These are phyloP conservation scores for Pithys albifrons DNA, from an alignment of 2,113 vertebrate species.

Conservation along the genomic window DNA sequence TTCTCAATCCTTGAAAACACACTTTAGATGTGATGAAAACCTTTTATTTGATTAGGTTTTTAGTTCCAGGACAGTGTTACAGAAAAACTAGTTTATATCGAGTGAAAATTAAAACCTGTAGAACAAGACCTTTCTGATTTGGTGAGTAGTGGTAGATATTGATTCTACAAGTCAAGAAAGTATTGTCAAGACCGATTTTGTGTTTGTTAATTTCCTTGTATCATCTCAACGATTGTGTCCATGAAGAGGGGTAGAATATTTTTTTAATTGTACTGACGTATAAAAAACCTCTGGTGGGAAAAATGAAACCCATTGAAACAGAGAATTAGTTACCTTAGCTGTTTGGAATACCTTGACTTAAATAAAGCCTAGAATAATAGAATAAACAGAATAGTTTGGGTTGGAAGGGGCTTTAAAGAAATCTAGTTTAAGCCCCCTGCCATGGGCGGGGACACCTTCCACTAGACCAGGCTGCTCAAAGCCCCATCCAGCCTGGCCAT, in stretches of 20 bases:
- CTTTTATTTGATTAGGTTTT: background rate
- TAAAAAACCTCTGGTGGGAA: background rate
- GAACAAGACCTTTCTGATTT: background rate
- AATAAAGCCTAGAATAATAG: background rate
- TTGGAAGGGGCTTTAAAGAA: background rate
- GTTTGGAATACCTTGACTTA: background rate
- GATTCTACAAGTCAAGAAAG: background rate
- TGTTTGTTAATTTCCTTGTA: background rate
- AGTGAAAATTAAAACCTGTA: background rate
- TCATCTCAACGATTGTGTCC: background rate
- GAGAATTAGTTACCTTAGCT: background rate
- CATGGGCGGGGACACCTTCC: background rate
- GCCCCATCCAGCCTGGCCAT: background rate
- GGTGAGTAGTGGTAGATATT: background rate
- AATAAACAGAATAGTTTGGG: background rate
- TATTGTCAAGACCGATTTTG: background rate
- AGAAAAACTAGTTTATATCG: background rate
- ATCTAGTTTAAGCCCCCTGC: background rate
- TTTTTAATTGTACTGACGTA: background rate
- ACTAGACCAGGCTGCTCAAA: background rate
- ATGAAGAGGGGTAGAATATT: background rate
- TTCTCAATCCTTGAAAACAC: background rate
- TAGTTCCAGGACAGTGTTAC: background rate
- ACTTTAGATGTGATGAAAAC: background rate
- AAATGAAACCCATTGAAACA: background rate